Percentiles rank a stretch among this genome's conserved stretches.
Evolutionary conservation across 2,888 invertebrate species (phyloP).

Genomic region (Arge pagana): DNA sequence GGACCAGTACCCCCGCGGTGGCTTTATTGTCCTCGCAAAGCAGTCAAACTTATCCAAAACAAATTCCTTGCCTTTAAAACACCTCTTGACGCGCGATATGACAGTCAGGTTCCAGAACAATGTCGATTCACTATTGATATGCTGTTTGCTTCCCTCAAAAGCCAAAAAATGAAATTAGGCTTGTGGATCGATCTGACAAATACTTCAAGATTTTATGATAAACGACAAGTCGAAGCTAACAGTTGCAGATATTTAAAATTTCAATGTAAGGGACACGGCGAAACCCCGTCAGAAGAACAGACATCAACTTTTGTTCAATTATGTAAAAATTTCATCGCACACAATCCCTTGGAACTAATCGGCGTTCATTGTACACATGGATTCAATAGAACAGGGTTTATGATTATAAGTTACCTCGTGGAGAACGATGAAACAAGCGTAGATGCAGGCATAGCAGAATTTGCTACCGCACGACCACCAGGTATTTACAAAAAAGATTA

Average conservation of each 20-base stretch:
- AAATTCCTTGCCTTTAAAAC: conserved; percentile 96
- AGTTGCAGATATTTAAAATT: conserved; percentile 87
- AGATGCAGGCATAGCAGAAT: conserved; percentile 80
- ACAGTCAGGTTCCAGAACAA: conserved; percentile 81
- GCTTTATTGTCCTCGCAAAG: conserved; percentile 86
- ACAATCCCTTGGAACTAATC: conserved; percentile 74
- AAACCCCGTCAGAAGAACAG: conserved; percentile 87
- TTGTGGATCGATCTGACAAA: conserved; percentile 97
- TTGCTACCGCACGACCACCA: conserved; percentile 79
- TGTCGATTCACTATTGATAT: conserved; percentile 86
- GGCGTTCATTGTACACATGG: conserved; percentile 97
- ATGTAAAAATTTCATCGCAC: conserved; percentile 77
- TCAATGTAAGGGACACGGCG: conserved; percentile 89
- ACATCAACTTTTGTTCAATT: conserved; percentile 80
- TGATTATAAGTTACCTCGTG: conserved; percentile 90
- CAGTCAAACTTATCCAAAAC: conserved; percentile 71
- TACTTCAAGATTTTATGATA: conserved; percentile 90
- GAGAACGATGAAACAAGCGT: conserved; percentile 82
- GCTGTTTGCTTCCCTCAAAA: conserved; percentile 80
- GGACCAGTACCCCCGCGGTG: conserved; percentile 84
- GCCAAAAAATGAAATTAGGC: conserved; percentile 83
- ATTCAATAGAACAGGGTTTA: conserved; percentile 96
- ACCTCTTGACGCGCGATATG: conserved; percentile 81
- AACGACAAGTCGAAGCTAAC: conserved; percentile 73
- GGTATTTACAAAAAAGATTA: conserved; percentile 99